A percentile compares a stretch with the other conserved stretches of the same genome.
Evolutionary conservation across 2,797 vertebrate genomes (phyloP).

Genomic region (Pygocentrus nattereri): DNA sequence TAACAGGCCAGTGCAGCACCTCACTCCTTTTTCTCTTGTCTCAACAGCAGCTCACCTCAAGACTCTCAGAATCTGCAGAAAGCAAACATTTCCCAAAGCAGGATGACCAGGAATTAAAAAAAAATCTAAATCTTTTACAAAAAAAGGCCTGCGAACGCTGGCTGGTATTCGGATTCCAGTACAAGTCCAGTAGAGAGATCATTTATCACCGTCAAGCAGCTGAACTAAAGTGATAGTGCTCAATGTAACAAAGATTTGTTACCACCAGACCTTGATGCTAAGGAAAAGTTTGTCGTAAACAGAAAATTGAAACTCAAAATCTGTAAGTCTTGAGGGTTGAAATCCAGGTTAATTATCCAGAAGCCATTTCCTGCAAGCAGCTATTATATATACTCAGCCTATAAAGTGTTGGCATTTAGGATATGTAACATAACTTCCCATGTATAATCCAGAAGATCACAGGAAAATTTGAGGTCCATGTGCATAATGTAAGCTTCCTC

Average conservation of each 20-base stretch:
- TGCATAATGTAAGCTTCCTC: background rate
- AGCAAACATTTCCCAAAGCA: background rate
- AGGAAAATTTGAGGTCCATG: background rate
- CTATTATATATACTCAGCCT: background rate
- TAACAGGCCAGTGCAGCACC: conserved; percentile 15
- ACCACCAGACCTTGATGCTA: background rate
- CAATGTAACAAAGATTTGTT: background rate
- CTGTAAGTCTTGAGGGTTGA: background rate
- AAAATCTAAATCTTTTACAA: background rate
- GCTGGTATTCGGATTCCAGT: background rate
- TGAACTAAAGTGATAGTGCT: background rate
- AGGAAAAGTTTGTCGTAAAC: background rate
- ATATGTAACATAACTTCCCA: background rate
- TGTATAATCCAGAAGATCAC: background rate
- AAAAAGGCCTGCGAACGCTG: background rate
- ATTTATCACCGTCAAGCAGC: background rate
- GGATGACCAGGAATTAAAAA: background rate
- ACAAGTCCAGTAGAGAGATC: background rate
- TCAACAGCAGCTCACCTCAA: background rate
- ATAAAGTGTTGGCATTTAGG: background rate
- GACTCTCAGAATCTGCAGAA: conserved; percentile 7
- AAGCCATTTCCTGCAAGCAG: background rate
- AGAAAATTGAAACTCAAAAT: background rate
- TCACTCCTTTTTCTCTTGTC: background rate
- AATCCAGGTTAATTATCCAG: background rate